Evolutionary conservation across 2,888 invertebrate species (phyloP).

Genomic region (Diarsia rubi): DNA sequence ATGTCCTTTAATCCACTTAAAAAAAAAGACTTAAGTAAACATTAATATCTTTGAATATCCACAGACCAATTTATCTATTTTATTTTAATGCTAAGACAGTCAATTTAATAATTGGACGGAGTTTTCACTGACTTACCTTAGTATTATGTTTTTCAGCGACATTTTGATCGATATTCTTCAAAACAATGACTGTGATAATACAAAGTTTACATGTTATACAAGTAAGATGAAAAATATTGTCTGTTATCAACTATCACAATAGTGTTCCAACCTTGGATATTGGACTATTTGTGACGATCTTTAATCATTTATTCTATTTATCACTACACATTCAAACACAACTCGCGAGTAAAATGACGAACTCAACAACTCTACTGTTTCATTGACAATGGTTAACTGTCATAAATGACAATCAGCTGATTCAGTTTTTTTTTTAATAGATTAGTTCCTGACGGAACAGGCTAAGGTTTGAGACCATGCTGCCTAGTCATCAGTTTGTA

Average conservation of each 20-base stretch:
- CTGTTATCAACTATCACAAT: conserved; percentile 31
- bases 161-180: conserved; percentile 59
- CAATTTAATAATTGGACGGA: not conserved
- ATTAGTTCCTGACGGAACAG: too few species aligned
- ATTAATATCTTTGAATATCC: not conserved
- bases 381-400: conserved; percentile 31
- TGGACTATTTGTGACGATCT: conserved; percentile 41
- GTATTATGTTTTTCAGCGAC: conserved; percentile 71
- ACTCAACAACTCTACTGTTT: not conserved
- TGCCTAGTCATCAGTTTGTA: too few species aligned
- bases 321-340: conserved; percentile 32
- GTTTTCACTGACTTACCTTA: conserved; percentile 63
- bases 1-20: too few species aligned
- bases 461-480: too few species aligned
- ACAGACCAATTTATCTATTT: not conserved
- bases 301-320: conserved; percentile 43
- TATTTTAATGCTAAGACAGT: not conserved
- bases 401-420: conserved; percentile 41
- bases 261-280: conserved; percentile 45
- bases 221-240: conserved; percentile 23
- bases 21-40: not conserved
- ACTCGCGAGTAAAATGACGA: conserved; percentile 1
- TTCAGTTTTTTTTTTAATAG: too few species aligned
- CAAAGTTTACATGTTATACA: conserved; percentile 40
- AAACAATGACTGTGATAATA: conserved; percentile 27